These are phyloP conservation scores for Hydractinia echinata DNA, from an alignment of 30 jellyfish, hydroid and myxozoan species.

Conservation along the genomic window DNA sequence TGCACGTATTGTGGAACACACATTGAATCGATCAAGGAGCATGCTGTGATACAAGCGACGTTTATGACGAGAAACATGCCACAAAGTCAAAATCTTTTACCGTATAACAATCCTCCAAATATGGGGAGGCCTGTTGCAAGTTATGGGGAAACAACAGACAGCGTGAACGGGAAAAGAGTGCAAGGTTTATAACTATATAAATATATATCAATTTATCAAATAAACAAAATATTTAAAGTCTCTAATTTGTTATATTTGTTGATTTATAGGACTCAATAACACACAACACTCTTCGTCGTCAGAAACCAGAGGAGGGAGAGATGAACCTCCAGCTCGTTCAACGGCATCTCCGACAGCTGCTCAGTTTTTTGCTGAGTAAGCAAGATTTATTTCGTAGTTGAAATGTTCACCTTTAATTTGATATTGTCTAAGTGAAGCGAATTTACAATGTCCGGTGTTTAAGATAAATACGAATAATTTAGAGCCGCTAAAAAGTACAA, in stretches of 20 bases:
- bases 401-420: too few species aligned
- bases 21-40: conserved; percentile 59
- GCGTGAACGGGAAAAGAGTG: conserved; percentile 20
- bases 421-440: too few species aligned
- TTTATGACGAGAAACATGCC: conserved; percentile 28
- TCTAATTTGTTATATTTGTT: background rate
- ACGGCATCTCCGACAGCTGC: conserved; percentile 74
- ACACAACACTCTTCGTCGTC: background rate
- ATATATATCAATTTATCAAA: background rate
- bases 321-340: conserved; percentile 18
- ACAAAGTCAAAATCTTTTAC: background rate
- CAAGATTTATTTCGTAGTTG: background rate
- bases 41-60: conserved; percentile 70
- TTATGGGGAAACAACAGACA: conserved; percentile 20
- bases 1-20: conserved; percentile 82
- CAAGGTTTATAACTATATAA: background rate
- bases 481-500: conserved; percentile 94
- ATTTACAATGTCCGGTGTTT: too few species aligned
- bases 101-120: background rate
- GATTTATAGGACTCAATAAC: background rate
- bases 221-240: background rate
- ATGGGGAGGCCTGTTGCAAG: conserved; percentile 19
- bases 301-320: background rate
- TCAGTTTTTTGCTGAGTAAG: conserved; percentile 78
- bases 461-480: background rate